Evolutionary conservation across 2,113 vertebrate genomes (phyloP), one percentile per base, ranked within the genome.

Genomic region (Nesogale talazaci): DNA sequence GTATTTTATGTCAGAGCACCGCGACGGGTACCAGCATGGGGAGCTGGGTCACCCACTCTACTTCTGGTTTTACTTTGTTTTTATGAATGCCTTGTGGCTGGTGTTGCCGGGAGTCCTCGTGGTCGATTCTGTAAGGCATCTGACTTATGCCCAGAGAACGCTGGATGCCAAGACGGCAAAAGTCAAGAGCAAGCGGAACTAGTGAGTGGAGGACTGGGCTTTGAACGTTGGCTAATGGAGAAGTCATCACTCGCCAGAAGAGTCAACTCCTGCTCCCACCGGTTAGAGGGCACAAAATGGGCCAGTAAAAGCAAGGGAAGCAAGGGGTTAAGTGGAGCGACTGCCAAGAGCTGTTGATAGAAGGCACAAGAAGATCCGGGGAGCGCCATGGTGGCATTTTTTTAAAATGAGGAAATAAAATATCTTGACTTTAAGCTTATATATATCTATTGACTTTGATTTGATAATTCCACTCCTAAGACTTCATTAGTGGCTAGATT

Each of bases 1-100:
- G 3, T 99, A 99, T 95, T 99, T 99, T 96, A 98, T 97, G 96
- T 99, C 98, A 0, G 99, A 99, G 93, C 97, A 99, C 93, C 97
- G 97, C 42, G 98, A 99, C 0, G 98, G 98, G 20, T 99, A 99
- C 82, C 75, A 96, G 67, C 99, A 99, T 96, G 98, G 98, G 16
- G 98, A 99, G 82, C 79, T 97, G 70, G 98, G 99, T 79, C 99
- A 99, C 92, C 99, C 98, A 0, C 11, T 99, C 72, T 98, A 99
- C 96, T 99, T 99, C 97, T 99, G 99, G 99, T 99, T 99, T 97
- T 99, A 99, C 96, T 99, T 99, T 94, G 97, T 99, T 69, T 98
- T 98, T 97, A 94, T 99, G 98, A 99, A 99, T 4, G 0, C 23
- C 2, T 80, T 99, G 78, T 99, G 99, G 99, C 89, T 99, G 12